Percentiles rank a stretch among this genome's conserved stretches.
These are phyloP conservation scores for Temnothorax rugatulus DNA, from an alignment of 2,888 invertebrate species.

Conservation along the genomic window DNA sequence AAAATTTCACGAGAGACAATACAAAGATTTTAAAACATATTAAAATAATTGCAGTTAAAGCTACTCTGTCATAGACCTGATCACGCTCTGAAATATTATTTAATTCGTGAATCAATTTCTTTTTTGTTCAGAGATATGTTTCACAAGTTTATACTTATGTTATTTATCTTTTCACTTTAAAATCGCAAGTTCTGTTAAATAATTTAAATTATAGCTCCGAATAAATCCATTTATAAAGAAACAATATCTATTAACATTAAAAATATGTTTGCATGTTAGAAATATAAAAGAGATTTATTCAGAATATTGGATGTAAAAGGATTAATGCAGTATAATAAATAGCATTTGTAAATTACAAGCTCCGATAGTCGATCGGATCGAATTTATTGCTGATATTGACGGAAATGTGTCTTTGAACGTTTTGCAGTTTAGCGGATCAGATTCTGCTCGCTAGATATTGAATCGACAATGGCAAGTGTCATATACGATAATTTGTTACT, in stretches of 20 bases:
- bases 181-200: background rate
- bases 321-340: constrained; percentile 28
- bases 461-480: constrained; percentile 46
- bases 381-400: constrained; percentile 28
- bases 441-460: constrained; percentile 20
- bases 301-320: background rate
- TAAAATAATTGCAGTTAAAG: background rate
- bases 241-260: constrained; percentile 17
- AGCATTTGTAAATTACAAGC: constrained; percentile 26
- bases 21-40: background rate
- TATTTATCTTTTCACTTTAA: background rate
- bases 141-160: background rate
- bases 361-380: background rate
- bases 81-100: background rate
- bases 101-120: background rate
- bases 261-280: background rate
- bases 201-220: constrained; percentile 13
- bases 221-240: background rate
- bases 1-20: background rate
- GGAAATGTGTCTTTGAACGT: constrained; percentile 41
- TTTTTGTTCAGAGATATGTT: background rate
- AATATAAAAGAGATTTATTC: background rate
- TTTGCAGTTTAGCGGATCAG: constrained; percentile 40
- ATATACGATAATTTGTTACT: constrained; percentile 50
- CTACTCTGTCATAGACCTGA: background rate